phyloP scores from a whole-genome alignment of 2,888 invertebrate genomes.

The Zygogramma bicolorata region DNA sequence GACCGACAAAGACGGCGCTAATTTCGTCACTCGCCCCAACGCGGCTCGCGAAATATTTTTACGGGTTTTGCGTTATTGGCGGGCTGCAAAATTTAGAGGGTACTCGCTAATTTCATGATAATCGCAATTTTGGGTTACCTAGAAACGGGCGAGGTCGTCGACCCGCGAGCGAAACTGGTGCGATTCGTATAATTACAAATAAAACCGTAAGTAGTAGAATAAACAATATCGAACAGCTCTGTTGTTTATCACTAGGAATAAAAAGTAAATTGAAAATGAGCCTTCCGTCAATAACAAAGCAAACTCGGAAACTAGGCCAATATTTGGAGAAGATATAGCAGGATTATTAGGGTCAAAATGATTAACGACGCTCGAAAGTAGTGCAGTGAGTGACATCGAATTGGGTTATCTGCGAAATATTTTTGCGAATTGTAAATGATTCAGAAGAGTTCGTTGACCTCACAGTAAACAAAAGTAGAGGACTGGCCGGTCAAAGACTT shows the following conservation, averaged over 20 bases:
- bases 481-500: constrained; percentile 60
- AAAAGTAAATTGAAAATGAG: constrained; percentile 30
- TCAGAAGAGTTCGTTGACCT: constrained; percentile 46
- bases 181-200: constrained; percentile 48
- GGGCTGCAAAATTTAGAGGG: constrained; percentile 30
- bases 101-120: constrained; percentile 37
- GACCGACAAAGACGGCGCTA: constrained; percentile 44
- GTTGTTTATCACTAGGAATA: constrained; percentile 23
- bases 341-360: constrained; percentile 47
- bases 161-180: constrained; percentile 47
- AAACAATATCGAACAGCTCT: constrained; percentile 34
- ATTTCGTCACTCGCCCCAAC: constrained; percentile 57
- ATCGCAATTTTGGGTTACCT: not conserved
- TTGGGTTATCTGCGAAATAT: constrained; percentile 55
- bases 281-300: constrained; percentile 21
- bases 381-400: constrained; percentile 54
- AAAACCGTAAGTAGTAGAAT: constrained; percentile 49
- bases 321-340: constrained; percentile 37
- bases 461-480: constrained; percentile 27
- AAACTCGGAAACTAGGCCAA: constrained; percentile 35
- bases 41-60: constrained; percentile 43
- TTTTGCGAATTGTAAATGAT: constrained; percentile 55
- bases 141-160: constrained; percentile 35
- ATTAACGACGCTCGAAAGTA: constrained; percentile 45
- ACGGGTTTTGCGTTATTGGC: constrained; percentile 31